A percentile compares a stretch with the other conserved stretches of the same genome.
phyloP scores from a whole-genome alignment of 2,797 vertebrate species.

The Philypnodon macrostomus region DNA sequence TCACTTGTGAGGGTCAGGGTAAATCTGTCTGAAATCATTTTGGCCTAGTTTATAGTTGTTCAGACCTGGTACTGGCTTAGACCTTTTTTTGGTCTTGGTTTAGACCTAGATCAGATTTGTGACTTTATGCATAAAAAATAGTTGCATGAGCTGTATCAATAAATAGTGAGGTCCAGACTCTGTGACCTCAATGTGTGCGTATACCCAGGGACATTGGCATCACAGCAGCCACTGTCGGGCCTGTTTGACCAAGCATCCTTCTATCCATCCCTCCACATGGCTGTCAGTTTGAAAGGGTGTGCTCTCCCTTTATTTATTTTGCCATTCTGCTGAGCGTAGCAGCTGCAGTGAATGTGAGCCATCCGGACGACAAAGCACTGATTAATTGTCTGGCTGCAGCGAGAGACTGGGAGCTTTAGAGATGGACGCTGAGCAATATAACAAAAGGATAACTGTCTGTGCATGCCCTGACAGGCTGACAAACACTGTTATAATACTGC shows the following conservation, averaged over 20 bases:
- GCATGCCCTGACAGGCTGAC: slow-evolving; percentile 30
- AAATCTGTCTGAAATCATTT: no score
- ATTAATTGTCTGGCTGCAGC: slow-evolving; percentile 63
- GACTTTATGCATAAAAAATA: no score
- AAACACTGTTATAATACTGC: background rate
- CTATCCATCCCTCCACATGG: slow-evolving; percentile 15
- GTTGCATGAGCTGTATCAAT: no score
- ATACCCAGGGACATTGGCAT: slow-evolving; percentile 7
- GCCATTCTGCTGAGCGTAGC: slow-evolving; percentile 67
- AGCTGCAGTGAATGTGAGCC: slow-evolving; percentile 51
- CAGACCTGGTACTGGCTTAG: no score
- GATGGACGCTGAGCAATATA: slow-evolving; percentile 27
- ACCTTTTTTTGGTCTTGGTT: no score
- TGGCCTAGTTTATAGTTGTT: no score
- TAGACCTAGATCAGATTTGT: no score
- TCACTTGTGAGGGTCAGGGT: no score
- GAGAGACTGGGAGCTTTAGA: slow-evolving; percentile 39
- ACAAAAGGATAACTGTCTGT: slow-evolving; percentile 26
- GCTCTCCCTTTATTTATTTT: slow-evolving; percentile 48
- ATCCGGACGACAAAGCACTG: slow-evolving; percentile 53
- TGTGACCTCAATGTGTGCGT: no score
- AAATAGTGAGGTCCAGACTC: no score
- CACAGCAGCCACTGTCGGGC: slow-evolving; percentile 11
- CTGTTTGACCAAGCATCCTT: slow-evolving; percentile 18
- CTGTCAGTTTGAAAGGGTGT: slow-evolving; percentile 27